phyloP scores from a whole-genome alignment of 2,797 vertebrate species.

The Chelon auratus region DNA sequence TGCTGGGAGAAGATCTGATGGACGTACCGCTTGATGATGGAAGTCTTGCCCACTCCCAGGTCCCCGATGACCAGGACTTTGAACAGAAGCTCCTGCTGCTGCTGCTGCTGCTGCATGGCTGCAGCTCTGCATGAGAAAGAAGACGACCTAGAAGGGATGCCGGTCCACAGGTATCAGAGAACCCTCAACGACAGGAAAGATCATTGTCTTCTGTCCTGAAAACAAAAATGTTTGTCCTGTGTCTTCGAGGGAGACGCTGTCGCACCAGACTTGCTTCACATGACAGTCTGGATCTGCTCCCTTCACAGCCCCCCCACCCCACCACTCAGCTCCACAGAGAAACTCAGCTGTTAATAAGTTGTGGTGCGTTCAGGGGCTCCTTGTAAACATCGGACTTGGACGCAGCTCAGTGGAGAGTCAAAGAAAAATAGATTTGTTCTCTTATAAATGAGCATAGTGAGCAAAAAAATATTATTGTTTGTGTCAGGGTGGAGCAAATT shows the following conservation, averaged over 20 bases:
- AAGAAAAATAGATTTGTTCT: no score
- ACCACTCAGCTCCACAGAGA: neutral
- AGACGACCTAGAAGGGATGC: neutral
- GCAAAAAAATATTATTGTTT: no score
- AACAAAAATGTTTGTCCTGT: neutral
- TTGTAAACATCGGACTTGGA: neutral
- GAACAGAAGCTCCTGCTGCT: conserved; percentile 85
- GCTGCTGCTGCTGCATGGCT: conserved; percentile 78
- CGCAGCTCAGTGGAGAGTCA: neutral
- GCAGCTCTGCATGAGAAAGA: conserved; percentile 3
- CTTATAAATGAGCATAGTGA: no score
- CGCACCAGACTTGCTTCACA: neutral
- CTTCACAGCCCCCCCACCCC: neutral
- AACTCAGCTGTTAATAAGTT: neutral
- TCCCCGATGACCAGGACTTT: conserved; percentile 87
- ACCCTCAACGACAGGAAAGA: no score
- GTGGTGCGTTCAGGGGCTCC: conserved; percentile 42
- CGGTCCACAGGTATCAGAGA: neutral
- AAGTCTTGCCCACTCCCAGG: conserved; percentile 86
- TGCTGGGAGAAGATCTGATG: conserved; percentile 88
- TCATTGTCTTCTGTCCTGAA: neutral
- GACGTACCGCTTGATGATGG: conserved; percentile 87
- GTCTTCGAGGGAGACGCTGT: neutral
- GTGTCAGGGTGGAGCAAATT: no score
- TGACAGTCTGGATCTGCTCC: neutral